Base-by-base conservation (phyloP, 64 coral and sea anemone species). In the Pocillopora verrucosa region DNA sequence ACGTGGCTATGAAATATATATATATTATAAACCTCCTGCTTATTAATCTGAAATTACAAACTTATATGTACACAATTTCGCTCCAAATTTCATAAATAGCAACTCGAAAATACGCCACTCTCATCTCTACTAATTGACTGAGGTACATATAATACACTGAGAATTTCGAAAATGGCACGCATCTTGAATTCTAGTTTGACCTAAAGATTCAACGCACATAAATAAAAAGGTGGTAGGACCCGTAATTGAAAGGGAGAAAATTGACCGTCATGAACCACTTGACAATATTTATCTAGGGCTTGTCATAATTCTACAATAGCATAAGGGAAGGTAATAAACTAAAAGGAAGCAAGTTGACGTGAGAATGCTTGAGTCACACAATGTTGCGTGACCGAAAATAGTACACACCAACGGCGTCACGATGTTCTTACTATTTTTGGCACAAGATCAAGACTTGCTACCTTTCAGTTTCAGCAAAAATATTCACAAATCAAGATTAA, bases 11-110 rank as follows among this genome's bases (percentile, higher is more conserved):
- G 69, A 72, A 58, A 85, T 85, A 85, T 85, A 51, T 51, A 51
- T 51, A 85, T 67, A 68, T 85, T 57, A 68, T 85, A 81, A 81
- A 58, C 82, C 38, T 85, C 82, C 82, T 12, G 25, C 22, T 72
- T 72, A 72, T 72, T 58, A 85, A 72, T 85, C 20, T 85, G 20
- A 35, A 85, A 72, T 72, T 85, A 58, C 41, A 85, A 85, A 85
- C 20, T 37, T 70, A n/a, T 72, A 51, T 85, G 37, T 85, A 85
- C 82, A 85, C 10, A 38, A 72, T 85, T 70, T 72, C 12, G 24
- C 34, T 62, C 4, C 34, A 81, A 81, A 19, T 34, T 62, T 81
- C 25, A 81, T 60, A 81, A 36, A 81, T 26, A 57, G 34, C 61
- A 72, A 5, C 63, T 58, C 60, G 17, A 81, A 56, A 51, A 68